phyloP scores from a whole-genome alignment of 2,797 vertebrate species.

The Tympanoctomys barrerae region DNA sequence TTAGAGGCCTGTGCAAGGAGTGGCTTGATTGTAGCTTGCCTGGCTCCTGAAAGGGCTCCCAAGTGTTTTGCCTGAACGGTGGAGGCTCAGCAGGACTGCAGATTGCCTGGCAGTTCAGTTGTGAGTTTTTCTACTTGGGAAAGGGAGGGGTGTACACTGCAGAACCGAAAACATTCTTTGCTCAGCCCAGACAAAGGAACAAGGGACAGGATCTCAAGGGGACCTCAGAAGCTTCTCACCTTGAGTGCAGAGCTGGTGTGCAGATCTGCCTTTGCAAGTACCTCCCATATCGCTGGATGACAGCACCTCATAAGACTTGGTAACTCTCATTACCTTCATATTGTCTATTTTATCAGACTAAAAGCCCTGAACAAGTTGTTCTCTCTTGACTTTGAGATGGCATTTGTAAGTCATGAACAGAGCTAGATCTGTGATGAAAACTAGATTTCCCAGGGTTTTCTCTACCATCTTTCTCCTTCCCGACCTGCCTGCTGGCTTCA shows the following conservation, averaged over 20 bases:
- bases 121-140: not conserved
- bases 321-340: not conserved
- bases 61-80: constrained; percentile 77
- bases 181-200: not conserved
- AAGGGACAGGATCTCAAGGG: not conserved
- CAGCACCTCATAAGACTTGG: not conserved
- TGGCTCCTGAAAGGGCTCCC: constrained; percentile 83
- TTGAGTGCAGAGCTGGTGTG: not conserved
- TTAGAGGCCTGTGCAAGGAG: constrained; percentile 84
- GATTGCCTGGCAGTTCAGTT: constrained; percentile 44
- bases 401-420: not conserved
- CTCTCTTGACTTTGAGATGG: not conserved
- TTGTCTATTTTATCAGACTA: not conserved
- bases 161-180: not conserved
- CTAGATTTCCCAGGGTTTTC: no score
- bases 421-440: not conserved
- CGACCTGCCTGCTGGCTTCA: not conserved
- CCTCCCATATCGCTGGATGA: not conserved
- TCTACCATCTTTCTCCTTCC: accelerated
- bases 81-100: constrained; percentile 75
- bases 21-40: constrained; percentile 85
- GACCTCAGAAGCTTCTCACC: not conserved
- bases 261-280: not conserved
- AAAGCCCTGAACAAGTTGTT: not conserved
- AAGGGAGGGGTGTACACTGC: not conserved